Evolutionary conservation across 1,140 invertebrate genomes (phyloP).

Genomic region (Hetaerina americana): DNA sequence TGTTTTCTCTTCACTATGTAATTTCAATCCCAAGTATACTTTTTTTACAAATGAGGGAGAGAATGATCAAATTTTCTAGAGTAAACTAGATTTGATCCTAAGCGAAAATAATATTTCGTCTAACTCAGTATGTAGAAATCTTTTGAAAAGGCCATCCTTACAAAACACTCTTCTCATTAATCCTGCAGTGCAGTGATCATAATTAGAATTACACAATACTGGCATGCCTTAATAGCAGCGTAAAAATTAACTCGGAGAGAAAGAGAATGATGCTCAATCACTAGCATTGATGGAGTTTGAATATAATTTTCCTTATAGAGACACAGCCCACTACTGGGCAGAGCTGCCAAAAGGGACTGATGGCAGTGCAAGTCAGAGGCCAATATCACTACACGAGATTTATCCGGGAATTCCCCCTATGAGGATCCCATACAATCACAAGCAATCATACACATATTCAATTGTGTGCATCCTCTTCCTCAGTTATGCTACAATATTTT

Average conservation of each 20-base stretch:
- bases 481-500: background rate
- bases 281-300: background rate
- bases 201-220: too few relatives aligned
- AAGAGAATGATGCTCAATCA: background rate
- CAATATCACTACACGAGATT: background rate
- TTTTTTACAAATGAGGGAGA: too few relatives aligned
- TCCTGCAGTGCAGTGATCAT: too few relatives aligned
- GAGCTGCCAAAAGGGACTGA: background rate
- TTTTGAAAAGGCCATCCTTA: too few relatives aligned
- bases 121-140: too few relatives aligned
- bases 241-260: background rate
- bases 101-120: too few relatives aligned
- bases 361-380: background rate
- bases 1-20: background rate
- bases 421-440: background rate
- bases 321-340: background rate
- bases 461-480: background rate
- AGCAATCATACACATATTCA: background rate
- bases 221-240: background rate
- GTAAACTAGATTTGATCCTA: too few relatives aligned
- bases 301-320: background rate
- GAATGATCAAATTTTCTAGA: too few relatives aligned
- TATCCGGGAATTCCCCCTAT: background rate
- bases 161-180: too few relatives aligned
- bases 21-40: background rate